Conservation (phyloP, 2,113 vertebrate genomes). For the Mionectes macconnelli region DNA sequence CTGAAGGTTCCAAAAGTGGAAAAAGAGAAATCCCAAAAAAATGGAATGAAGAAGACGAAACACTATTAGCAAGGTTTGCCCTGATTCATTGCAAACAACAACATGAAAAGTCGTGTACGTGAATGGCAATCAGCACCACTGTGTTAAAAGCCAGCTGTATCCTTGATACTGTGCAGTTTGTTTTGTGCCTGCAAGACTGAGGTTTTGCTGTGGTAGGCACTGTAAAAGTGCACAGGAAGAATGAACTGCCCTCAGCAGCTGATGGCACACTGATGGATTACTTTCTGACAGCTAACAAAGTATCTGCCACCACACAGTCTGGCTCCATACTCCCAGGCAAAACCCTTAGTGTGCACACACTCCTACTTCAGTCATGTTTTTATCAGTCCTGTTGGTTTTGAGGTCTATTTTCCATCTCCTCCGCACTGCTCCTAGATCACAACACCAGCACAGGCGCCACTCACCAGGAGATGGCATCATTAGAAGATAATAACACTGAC, state of each 20-base stretch:
- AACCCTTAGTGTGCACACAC: neutral
- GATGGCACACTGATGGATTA: neutral
- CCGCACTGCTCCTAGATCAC: neutral
- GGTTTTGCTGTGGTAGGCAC: neutral
- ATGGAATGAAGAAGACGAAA: neutral
- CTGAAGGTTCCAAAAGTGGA: neutral
- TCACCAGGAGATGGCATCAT: constrained; percentile 46
- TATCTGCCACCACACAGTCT: neutral
- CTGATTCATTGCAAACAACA: neutral
- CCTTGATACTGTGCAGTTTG: neutral
- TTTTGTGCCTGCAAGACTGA: neutral
- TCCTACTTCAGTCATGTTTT: neutral
- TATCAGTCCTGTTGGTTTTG: neutral
- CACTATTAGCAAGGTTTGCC: neutral
- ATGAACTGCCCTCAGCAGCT: neutral
- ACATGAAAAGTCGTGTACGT: neutral
- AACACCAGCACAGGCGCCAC: neutral
- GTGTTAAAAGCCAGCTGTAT: neutral
- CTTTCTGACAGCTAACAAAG: neutral
- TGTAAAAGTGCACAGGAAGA: neutral
- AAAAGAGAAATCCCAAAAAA: neutral
- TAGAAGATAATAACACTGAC: neutral
- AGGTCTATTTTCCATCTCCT: neutral
- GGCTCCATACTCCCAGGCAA: neutral
- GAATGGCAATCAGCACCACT: neutral